phyloP scores from a whole-genome alignment of 2,797 vertebrate species.

The Poecilia velifera region DNA sequence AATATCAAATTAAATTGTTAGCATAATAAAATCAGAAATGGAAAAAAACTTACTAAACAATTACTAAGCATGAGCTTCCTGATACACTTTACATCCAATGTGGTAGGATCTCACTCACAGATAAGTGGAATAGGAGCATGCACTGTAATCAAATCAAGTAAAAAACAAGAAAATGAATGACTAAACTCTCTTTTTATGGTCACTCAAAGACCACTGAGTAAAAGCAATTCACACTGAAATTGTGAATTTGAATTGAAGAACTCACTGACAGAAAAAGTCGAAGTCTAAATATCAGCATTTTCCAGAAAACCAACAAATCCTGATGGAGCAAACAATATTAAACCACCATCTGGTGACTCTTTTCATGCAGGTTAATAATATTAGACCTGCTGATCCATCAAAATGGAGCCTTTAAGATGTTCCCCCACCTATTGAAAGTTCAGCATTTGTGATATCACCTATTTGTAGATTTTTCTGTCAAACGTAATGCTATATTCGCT shows the following conservation, averaged over 20 bases:
- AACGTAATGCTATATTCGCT: too few relatives aligned
- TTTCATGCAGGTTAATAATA: not conserved
- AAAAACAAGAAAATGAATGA: not conserved
- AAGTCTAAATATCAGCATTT: not conserved
- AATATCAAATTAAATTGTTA: not conserved
- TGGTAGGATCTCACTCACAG: not conserved
- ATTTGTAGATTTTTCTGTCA: too few relatives aligned
- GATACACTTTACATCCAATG: not conserved
- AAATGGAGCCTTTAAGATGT: not conserved
- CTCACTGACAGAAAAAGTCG: not conserved
- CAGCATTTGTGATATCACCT: not conserved
- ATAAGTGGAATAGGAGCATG: not conserved
- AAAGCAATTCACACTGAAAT: not conserved
- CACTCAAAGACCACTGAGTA: not conserved
- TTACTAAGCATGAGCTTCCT: not conserved
- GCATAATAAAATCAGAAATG: not conserved
- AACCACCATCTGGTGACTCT: not conserved
- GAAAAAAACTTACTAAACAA: not conserved
- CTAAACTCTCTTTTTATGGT: not conserved
- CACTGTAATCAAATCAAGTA: not conserved
- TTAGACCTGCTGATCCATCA: not conserved
- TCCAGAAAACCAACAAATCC: not conserved
- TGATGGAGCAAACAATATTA: not conserved
- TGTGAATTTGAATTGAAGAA: not conserved
- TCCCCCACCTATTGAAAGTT: not conserved